Percentiles rank a stretch among this genome's conserved stretches.
Conservation (phyloP, 2,113 vertebrate species). For the Microcebus lehilahytsara region DNA sequence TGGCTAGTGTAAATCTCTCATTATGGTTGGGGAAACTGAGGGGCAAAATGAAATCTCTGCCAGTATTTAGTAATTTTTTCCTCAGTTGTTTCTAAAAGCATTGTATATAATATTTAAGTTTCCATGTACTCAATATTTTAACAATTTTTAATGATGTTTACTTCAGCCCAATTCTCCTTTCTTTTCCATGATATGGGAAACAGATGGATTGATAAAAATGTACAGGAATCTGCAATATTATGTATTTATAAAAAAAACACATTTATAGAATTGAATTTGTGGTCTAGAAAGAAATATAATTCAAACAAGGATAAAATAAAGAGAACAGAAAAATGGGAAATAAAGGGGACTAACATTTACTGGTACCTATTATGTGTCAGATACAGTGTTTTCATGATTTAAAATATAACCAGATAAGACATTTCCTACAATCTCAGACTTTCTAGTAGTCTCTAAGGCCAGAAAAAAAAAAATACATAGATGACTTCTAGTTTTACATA, state of each 20-base stretch:
- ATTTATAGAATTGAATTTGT: constrained; percentile 14
- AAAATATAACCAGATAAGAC: background rate
- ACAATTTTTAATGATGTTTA: background rate
- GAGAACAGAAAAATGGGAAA: background rate
- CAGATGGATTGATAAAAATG: constrained; percentile 7
- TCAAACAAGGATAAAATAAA: background rate
- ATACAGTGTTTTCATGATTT: background rate
- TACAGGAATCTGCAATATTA: background rate
- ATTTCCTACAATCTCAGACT: background rate
- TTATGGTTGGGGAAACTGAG: background rate
- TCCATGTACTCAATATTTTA: background rate
- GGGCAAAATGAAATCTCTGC: background rate
- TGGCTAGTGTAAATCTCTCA: background rate
- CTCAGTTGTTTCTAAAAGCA: background rate
- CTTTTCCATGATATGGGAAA: background rate
- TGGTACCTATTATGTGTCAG: background rate
- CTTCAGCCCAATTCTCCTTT: background rate
- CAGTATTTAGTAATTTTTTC: background rate
- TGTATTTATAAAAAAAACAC: background rate
- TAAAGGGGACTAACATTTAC: background rate
- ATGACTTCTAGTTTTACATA: background rate
- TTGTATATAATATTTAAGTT: background rate
- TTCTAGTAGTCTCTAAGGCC: background rate
- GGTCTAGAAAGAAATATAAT: background rate
- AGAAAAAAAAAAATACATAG: background rate